Base-by-base conservation (phyloP, 2,797 vertebrate species). In the Micromesistius poutassou region DNA sequence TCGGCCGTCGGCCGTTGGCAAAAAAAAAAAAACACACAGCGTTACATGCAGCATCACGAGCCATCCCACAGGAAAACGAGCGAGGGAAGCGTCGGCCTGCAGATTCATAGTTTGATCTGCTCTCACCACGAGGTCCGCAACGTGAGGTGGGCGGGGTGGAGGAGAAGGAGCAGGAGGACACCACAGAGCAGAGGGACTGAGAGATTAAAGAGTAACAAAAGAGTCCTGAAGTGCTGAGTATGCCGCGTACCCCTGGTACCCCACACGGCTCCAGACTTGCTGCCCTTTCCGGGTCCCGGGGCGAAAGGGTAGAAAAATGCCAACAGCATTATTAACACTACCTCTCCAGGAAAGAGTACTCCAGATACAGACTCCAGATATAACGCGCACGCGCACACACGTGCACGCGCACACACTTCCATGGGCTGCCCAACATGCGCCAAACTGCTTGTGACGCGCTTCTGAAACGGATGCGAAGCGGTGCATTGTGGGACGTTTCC, bases 141-240 rank as follows among this genome's bases (percentile, higher is more conserved):
- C 38, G 77, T 62, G 74, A 31, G 19, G 70, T 30, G 31, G 77
- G 84, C 68, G 46, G 78, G 82, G 10, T 12, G 13, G 74, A 66
- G 81, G 74, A 75, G 10, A 16, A 28, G 40, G 71, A 80, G 30
- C 71, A 82, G 35, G 71, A 79, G 71, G 74, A 77, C 70, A 40
- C 46, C 10, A 82, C 42, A 78, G 22, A 73, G 35, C 62, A 82
- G 31, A 71, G 80, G 31, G 36, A 30, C 71, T 62, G 35, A 74
- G 72, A 89, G 84, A 87, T 85, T 89, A 86, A 88, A 87, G 81
- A 87, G 79, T 50, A 81, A 79, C 82, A 78, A n/a, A n/a, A n/a
- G 79, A 77, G 83, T 85, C 85, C 82, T 71, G 25, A 62, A 62
- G 55, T 25, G 55, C 55, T 9, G 55, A 62, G 76, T 83, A 80